A percentile compares a stretch with the other conserved stretches of the same genome.
phyloP scores from a whole-genome alignment of 2,797 vertebrate genomes.

The Enteromius fasciolatus region DNA sequence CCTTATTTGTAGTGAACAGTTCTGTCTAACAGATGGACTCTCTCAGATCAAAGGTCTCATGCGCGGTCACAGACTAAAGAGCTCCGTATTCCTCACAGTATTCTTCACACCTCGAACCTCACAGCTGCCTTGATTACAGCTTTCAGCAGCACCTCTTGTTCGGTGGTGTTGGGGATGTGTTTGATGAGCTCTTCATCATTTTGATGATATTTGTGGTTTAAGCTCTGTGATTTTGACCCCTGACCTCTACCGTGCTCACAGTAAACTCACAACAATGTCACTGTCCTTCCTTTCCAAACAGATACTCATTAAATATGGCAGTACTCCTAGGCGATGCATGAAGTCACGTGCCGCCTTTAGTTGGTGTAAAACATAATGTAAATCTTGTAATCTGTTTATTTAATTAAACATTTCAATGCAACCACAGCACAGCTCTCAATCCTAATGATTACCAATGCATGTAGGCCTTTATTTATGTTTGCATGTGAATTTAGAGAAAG shows the following conservation, averaged over 20 bases:
- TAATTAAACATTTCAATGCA: not conserved
- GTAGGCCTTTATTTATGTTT: not conserved
- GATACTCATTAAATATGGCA: not conserved
- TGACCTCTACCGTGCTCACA: not conserved
- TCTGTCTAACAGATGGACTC: slow-evolving; percentile 16
- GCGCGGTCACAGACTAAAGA: not conserved
- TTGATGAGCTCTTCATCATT: slow-evolving; percentile 29
- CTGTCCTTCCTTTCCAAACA: not conserved
- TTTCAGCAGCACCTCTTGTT: slow-evolving; percentile 18
- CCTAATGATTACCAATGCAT: not conserved
- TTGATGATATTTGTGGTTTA: not conserved
- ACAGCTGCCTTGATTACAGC: slow-evolving; percentile 12
- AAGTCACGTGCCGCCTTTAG: not conserved
- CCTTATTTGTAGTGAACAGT: not conserved
- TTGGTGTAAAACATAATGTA: not conserved
- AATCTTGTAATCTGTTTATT: not conserved
- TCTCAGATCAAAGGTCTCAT: slow-evolving; percentile 27
- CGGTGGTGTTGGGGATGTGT: slow-evolving; percentile 13
- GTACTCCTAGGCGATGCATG: not conserved
- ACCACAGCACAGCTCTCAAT: not conserved
- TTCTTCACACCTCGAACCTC: slow-evolving; percentile 32
- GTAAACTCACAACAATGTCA: not conserved
- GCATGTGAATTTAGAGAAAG: not conserved
- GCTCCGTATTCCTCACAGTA: not conserved
- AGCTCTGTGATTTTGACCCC: not conserved